Conservation (phyloP, 2,113 vertebrate genomes). For the Heterotilapia buettikoferi region DNA sequence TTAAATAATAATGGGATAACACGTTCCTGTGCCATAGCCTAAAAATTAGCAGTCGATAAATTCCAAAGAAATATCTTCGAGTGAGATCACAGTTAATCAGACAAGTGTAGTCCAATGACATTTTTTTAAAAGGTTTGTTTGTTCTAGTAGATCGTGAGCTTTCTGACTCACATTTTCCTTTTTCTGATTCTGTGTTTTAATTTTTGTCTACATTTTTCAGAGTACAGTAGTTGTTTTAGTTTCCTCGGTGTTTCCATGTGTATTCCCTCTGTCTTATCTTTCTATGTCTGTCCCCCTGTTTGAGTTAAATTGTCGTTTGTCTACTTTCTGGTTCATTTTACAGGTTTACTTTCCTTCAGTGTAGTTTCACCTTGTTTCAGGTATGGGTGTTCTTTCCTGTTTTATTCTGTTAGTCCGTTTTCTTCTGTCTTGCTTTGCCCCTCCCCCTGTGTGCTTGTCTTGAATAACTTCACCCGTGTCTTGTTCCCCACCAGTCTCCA, state of each 20-base stretch:
- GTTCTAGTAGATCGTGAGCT: fast-evolving
- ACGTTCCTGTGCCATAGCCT: neutral
- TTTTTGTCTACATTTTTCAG: neutral
- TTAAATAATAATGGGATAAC: neutral
- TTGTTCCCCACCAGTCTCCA: neutral
- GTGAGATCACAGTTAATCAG: neutral
- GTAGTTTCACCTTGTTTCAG: neutral
- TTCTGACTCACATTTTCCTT: neutral
- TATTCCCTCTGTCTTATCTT: neutral
- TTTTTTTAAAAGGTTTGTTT: neutral
- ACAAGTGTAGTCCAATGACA: neutral
- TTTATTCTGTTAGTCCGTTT: neutral
- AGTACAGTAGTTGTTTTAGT: neutral
- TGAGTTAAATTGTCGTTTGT: fast-evolving
- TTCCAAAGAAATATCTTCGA: fast-evolving
- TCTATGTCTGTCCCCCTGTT: neutral
- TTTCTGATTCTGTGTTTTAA: fast-evolving
- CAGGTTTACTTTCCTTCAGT: neutral
- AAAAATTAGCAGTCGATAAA: neutral
- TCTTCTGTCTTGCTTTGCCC: neutral
- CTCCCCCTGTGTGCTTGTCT: neutral
- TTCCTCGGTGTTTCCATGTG: fast-evolving
- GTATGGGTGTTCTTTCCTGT: neutral
- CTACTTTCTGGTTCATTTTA: neutral
- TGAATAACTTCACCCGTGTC: neutral